Base-by-base conservation (phyloP, 1,140 invertebrate species). In the Achroia grisella region DNA sequence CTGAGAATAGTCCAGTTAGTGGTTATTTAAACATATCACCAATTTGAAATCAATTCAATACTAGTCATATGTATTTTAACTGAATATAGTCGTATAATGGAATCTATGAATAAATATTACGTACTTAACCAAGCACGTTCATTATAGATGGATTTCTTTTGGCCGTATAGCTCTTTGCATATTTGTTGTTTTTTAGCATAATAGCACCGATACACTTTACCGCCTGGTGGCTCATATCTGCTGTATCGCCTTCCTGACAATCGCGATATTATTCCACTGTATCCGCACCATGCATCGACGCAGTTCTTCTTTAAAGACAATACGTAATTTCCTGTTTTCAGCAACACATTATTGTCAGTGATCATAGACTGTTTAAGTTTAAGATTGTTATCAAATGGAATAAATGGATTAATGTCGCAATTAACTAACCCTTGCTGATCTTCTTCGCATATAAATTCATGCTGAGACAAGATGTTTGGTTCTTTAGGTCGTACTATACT, bases 361-460 rank as follows among this genome's bases (percentile, higher is more conserved):
- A 66, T 56, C 8, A 65, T 10, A 0, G 37, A 8, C 12, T 62
- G 36, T 52, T 67, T 79, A 13, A 44, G 10, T 35, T 59, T 61
- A 0, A 81, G 34, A 4, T 58, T 65, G 13, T 48, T 33, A 2
- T 42, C 14, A 31, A 63, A 72, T 4, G 75, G 70, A 4, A 76
- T 52, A 35, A 65, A 74, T 23, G 44, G 44, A 41, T 78, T 64
- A 0, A 66, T 37, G 47, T 79, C 75, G 33, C 79, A 83, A n/a
- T 59, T 53, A 4, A 82, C 42, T n/a, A 36, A 42, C 29, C 52
- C 65, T 10, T 50, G 27, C 30, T 53, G 23, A 32, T 37, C 53
- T 44, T 83, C 56, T 46, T 83, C 71, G 41, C 79, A 83, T 48
- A 83, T 53, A 39, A 76, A 77, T 45, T 83, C 77, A 12, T 83